phyloP scores from a whole-genome alignment of 2,797 vertebrate genomes.

The Huso huso region DNA sequence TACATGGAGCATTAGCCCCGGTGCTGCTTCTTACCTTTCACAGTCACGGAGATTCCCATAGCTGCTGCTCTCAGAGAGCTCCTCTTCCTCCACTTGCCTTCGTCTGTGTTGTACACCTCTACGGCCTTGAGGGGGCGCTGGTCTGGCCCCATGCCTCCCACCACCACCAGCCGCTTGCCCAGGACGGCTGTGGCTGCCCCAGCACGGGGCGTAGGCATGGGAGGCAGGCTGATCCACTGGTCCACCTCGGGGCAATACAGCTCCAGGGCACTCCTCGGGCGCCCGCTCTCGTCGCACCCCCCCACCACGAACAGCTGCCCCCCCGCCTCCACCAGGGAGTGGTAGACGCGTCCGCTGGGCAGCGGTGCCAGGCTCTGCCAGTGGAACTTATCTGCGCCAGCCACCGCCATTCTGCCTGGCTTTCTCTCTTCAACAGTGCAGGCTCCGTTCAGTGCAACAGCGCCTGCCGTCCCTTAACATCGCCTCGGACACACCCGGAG shows the following conservation, averaged over 20 bases:
- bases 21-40: conserved; percentile 71
- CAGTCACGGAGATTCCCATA: conserved; percentile 84
- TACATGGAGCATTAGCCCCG: conserved; percentile 9
- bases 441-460: background rate
- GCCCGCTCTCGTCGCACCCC: conserved; percentile 79
- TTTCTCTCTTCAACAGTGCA: background rate
- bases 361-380: conserved; percentile 85
- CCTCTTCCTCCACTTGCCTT: conserved; percentile 90
- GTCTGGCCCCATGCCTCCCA: conserved; percentile 79
- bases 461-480: background rate
- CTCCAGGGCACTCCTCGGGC: conserved; percentile 75
- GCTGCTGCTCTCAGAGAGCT: conserved; percentile 77
- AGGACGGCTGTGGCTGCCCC: conserved; percentile 76
- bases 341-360: conserved; percentile 80
- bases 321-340: conserved; percentile 74
- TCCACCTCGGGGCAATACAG: conserved; percentile 86
- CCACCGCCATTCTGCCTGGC: conserved; percentile 63
- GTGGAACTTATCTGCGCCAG: conserved; percentile 78
- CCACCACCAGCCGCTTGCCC: conserved; percentile 87
- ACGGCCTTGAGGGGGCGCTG: conserved; percentile 85
- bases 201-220: conserved; percentile 81
- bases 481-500: background rate
- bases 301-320: conserved; percentile 88
- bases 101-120: conserved; percentile 85
- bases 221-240: conserved; percentile 75